Percentiles rank a stretch among this genome's conserved stretches.
phyloP scores from a whole-genome alignment of 2,113 vertebrate species.

The Ammodramus savannarum region DNA sequence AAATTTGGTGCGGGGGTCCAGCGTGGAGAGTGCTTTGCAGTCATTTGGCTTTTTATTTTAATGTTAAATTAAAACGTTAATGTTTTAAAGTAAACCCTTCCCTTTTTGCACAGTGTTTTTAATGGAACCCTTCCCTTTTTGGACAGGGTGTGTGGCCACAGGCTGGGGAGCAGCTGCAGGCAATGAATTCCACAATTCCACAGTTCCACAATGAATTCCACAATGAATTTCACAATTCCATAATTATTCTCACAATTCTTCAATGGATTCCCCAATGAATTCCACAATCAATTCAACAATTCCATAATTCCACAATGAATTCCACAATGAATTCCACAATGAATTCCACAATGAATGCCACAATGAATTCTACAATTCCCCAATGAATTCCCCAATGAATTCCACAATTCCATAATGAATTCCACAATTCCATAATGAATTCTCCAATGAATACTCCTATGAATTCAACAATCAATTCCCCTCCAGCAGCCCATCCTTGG shows the following conservation, averaged over 20 bases:
- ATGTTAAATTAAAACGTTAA: background rate
- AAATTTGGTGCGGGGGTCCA: background rate
- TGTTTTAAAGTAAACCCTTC: background rate
- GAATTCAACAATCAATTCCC: no score
- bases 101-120: background rate
- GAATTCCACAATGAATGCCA: background rate
- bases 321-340: no score
- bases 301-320: no score
- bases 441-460: no score
- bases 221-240: background rate
- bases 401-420: background rate
- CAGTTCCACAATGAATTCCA: no score
- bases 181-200: no score
- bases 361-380: background rate
- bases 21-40: background rate
- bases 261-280: background rate
- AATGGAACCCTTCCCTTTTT: background rate
- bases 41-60: background rate
- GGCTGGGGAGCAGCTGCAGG: background rate
- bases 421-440: background rate
- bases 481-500: no score
- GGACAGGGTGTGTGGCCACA: background rate
- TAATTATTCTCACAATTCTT: no score
- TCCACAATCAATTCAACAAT: no score
- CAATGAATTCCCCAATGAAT: background rate